Evolutionary conservation across 2,797 vertebrate genomes (phyloP).

Genomic region (Lepus oiostolus): DNA sequence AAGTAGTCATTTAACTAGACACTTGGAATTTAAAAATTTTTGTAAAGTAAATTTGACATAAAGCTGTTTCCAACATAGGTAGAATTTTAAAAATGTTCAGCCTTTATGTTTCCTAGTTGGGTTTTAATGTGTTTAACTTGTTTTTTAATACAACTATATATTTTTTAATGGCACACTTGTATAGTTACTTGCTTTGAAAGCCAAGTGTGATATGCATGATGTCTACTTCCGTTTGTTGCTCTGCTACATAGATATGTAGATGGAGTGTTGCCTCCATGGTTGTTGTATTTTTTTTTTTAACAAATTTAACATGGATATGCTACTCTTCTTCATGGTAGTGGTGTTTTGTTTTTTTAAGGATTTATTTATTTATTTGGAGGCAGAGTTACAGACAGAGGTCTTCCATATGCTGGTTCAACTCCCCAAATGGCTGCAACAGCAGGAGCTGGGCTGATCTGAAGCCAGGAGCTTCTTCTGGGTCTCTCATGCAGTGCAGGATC

Average conservation of each 20-base stretch:
- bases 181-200: conserved; percentile 52
- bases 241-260: background rate
- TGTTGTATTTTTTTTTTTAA: background rate
- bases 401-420: too few species aligned
- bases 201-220: background rate
- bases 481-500: too few species aligned
- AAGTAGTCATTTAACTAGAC: background rate
- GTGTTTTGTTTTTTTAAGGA: too few species aligned
- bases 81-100: background rate
- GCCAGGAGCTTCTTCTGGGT: too few species aligned
- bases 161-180: background rate
- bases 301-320: too few species aligned
- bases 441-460: too few species aligned
- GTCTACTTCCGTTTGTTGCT: background rate
- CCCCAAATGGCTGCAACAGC: too few species aligned
- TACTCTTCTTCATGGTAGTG: too few species aligned
- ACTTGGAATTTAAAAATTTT: background rate
- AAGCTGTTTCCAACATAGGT: background rate
- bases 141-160: conserved; percentile 49
- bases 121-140: conserved; percentile 38
- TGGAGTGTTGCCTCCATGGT: background rate
- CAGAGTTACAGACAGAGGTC: too few species aligned
- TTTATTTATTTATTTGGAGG: too few species aligned
- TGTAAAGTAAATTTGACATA: conserved; percentile 5
- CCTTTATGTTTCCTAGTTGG: background rate